Conservation (phyloP, 1,140 invertebrate species). For the Leptoteleia sp. region DNA sequence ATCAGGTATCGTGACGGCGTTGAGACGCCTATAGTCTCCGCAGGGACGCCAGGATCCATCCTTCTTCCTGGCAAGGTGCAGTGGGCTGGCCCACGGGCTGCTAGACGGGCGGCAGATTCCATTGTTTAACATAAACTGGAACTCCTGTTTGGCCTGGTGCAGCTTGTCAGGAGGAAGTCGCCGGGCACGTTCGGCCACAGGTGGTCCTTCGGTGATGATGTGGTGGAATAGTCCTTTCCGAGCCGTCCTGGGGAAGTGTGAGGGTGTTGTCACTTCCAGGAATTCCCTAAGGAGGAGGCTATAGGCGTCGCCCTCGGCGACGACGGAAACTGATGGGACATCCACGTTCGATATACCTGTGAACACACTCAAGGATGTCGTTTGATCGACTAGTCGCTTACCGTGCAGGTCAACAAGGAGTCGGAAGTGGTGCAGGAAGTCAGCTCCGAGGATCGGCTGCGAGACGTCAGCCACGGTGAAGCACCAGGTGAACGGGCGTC, state of each 20-base stretch:
- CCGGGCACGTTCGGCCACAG: not conserved
- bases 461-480: conserved; percentile 77
- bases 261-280: not conserved
- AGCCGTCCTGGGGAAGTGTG: not conserved
- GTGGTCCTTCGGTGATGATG: conserved; percentile 19
- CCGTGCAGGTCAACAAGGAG: conserved; percentile 71
- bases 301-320: not conserved
- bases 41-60: not conserved
- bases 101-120: conserved; percentile 4
- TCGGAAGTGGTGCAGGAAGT: conserved; percentile 73
- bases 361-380: conserved; percentile 22
- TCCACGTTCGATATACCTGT: not conserved
- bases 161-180: conserved; percentile 5
- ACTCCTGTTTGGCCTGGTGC: conserved; percentile 1
- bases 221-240: not conserved
- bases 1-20: not conserved
- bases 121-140: conserved; percentile 15
- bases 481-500: conserved; percentile 66
- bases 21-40: not conserved
- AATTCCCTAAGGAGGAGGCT: not conserved
- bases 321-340: not conserved
- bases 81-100: not conserved
- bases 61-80: not conserved
- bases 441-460: conserved; percentile 75
- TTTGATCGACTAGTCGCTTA: conserved; percentile 67